Conservation (phyloP, 2,888 invertebrate species). For the Noctua janthe region DNA sequence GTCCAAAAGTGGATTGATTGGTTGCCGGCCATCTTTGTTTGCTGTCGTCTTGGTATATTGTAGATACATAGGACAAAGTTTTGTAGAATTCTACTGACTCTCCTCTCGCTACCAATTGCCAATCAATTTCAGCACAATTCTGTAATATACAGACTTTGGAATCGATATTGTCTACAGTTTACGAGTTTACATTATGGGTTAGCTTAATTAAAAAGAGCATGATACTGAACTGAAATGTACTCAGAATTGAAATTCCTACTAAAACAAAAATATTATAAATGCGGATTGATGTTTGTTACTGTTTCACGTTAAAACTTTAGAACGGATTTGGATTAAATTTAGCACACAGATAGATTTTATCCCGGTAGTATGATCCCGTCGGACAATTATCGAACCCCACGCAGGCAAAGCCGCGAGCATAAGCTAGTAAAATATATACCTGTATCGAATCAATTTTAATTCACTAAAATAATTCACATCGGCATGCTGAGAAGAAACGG, state of each 20-base stretch:
- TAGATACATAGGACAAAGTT: background rate
- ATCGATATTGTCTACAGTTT: background rate
- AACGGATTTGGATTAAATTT: no score
- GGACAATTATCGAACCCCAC: no score
- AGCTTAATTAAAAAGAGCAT: background rate
- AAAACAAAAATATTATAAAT: no score
- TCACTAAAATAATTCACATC: background rate
- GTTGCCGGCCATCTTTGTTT: background rate
- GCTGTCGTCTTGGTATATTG: background rate
- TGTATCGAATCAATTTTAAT: background rate
- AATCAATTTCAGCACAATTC: background rate
- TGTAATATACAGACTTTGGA: background rate
- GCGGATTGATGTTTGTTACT: no score
- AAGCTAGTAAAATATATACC: background rate
- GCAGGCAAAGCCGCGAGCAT: no score
- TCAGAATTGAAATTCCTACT: background rate
- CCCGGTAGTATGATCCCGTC: no score
- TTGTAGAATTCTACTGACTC: background rate
- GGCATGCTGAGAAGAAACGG: background rate
- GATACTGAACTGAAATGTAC: background rate
- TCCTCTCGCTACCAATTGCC: background rate
- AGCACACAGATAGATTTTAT: no score
- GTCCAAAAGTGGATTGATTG: conserved; percentile 17
- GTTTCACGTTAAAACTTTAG: no score
- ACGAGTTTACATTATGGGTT: background rate